A percentile compares a stretch with the other conserved stretches of the same genome.
These are phyloP conservation scores for human (Homo sapiens) DNA, from an alignment of 2,113 vertebrate species.

Conservation along the genomic window DNA sequence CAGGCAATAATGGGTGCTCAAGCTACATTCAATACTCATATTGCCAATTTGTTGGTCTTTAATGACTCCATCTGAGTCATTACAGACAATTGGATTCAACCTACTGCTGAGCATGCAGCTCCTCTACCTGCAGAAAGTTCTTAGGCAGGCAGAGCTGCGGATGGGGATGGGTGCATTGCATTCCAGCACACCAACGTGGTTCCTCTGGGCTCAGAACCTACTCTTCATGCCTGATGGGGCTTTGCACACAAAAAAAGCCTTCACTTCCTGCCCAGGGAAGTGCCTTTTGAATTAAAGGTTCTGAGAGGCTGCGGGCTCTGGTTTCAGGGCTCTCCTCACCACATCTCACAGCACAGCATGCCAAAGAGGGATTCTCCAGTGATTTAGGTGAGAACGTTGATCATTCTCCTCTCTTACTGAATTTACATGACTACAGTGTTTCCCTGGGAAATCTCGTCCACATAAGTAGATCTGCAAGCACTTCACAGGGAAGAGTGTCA, in stretches of 20 bases:
- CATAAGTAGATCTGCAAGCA: constrained; percentile 69
- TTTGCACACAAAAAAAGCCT: constrained; percentile 35
- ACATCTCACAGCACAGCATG: neutral
- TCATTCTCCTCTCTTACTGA: constrained; percentile 65
- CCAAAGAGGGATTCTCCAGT: constrained; percentile 24
- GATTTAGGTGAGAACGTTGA: constrained; percentile 31
- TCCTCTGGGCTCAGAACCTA: constrained; percentile 19
- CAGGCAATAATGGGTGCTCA: neutral
- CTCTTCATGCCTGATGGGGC: neutral
- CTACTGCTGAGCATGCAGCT: neutral
- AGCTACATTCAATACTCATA: constrained; percentile 49
- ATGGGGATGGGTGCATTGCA: neutral
- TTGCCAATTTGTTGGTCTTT: constrained; percentile 53
- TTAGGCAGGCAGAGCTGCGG: neutral
- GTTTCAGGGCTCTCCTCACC: neutral
- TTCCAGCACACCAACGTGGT: neutral
- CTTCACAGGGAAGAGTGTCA: constrained; percentile 67
- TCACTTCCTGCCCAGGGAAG: neutral
- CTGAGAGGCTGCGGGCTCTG: neutral
- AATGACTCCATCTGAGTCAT: neutral
- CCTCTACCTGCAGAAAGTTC: neutral
- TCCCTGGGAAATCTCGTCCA: constrained; percentile 65
- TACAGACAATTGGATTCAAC: constrained; percentile 44
- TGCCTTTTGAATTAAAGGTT: neutral
- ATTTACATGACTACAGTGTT: constrained; percentile 54